Percentiles rank a stretch among this genome's conserved stretches.
Evolutionary conservation across 2,113 vertebrate genomes (phyloP).

Genomic region (Crotalus viridis): DNA sequence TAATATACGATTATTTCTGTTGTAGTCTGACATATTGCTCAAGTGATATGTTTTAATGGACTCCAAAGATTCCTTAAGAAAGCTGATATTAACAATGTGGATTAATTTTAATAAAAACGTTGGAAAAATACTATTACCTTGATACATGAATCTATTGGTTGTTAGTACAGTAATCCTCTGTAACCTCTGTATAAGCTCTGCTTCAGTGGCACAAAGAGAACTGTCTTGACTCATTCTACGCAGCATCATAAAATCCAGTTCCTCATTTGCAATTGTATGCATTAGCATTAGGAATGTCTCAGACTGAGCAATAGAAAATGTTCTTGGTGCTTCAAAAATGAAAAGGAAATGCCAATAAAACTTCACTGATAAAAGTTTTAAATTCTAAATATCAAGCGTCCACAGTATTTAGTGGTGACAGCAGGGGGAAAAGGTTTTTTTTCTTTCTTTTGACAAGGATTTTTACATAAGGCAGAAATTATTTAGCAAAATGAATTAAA

Average conservation of each 20-base stretch:
- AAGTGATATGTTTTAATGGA: neutral
- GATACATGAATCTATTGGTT: conserved; percentile 92
- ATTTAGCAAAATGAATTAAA: conserved; percentile 18
- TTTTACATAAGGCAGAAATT: neutral
- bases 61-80: conserved; percentile 26
- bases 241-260: conserved; percentile 92
- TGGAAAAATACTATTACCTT: conserved; percentile 69
- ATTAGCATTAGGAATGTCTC: conserved; percentile 90
- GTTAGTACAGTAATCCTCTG: conserved; percentile 89
- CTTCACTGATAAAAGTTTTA: neutral
- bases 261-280: conserved; percentile 91
- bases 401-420: neutral
- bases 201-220: conserved; percentile 84
- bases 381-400: neutral
- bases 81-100: neutral
- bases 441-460: neutral
- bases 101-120: neutral
- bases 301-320: conserved; percentile 82
- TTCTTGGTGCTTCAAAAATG: conserved; percentile 76
- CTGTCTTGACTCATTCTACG: conserved; percentile 93
- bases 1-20: neutral
- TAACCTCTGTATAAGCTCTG: conserved; percentile 87
- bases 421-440: neutral
- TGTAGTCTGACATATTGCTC: neutral
- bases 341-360: conserved; percentile 29